Evolutionary conservation across 1,140 invertebrate species (phyloP).

Genomic region (Sycophaga agraensis): DNA sequence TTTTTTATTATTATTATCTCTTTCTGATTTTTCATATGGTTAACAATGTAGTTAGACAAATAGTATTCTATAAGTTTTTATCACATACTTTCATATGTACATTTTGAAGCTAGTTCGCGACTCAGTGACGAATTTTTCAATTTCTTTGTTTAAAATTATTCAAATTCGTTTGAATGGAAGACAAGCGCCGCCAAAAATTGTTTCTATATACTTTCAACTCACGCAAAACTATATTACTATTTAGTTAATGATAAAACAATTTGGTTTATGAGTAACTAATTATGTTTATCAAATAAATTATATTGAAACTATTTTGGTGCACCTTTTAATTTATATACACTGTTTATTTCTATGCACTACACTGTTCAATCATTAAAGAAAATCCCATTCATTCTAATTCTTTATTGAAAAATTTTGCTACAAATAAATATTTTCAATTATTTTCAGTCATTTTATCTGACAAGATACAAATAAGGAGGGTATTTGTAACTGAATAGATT

Average conservation of each 20-base stretch:
- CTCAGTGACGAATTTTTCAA: background rate
- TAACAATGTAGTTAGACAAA: background rate
- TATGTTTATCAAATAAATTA: constrained; percentile 22
- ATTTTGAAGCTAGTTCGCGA: background rate
- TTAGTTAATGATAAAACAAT: constrained; percentile 1
- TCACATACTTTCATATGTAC: background rate
- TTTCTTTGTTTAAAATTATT: background rate
- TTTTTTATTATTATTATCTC: too few species aligned
- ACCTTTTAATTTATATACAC: constrained; percentile 4
- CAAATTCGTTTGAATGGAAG: background rate
- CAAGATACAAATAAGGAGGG: too few species aligned
- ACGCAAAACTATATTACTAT: background rate
- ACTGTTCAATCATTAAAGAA: too few species aligned
- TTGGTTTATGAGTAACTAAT: background rate
- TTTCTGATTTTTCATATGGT: too few species aligned
- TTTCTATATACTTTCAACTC: constrained; percentile 8
- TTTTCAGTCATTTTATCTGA: too few species aligned
- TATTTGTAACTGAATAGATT: too few species aligned
- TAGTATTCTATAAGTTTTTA: too few species aligned
- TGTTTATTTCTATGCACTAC: too few species aligned
- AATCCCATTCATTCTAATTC: too few species aligned
- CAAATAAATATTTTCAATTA: too few species aligned
- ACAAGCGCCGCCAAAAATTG: background rate
- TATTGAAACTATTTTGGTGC: constrained; percentile 6
- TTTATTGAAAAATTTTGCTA: too few species aligned